Evolutionary conservation across 2,113 vertebrate genomes (phyloP).

Genomic region (Mola mola): DNA sequence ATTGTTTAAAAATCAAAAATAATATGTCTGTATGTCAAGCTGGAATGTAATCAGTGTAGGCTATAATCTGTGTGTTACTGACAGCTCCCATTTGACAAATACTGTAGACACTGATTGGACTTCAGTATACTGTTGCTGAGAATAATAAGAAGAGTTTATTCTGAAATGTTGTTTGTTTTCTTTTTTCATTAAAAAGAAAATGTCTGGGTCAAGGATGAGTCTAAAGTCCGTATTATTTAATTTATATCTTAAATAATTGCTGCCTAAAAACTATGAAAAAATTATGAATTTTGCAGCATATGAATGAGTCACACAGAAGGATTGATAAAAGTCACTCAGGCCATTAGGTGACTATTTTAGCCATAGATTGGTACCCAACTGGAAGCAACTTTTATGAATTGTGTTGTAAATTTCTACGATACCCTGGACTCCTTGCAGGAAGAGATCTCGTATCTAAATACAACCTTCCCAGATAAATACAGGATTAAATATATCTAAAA

Average conservation of each 20-base stretch:
- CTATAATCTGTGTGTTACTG: slow-evolving; percentile 57
- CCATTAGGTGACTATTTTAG: too few species aligned
- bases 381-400: too few species aligned
- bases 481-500: too few species aligned
- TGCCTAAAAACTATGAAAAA: slow-evolving; percentile 37
- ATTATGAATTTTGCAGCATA: slow-evolving; percentile 12
- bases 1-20: slow-evolving; percentile 53
- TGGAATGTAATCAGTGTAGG: slow-evolving; percentile 61
- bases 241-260: slow-evolving; percentile 20
- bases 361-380: too few species aligned
- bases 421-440: too few species aligned
- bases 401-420: too few species aligned
- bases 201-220: background rate
- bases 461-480: too few species aligned
- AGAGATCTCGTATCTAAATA: too few species aligned
- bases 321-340: too few species aligned
- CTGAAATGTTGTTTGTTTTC: slow-evolving; percentile 31
- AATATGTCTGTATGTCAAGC: slow-evolving; percentile 59
- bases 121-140: slow-evolving; percentile 58
- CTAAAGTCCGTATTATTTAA: background rate
- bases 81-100: slow-evolving; percentile 42
- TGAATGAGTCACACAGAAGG: slow-evolving; percentile 48
- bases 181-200: slow-evolving; percentile 2
- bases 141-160: slow-evolving; percentile 60
- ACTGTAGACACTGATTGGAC: slow-evolving; percentile 50